phyloP scores from a whole-genome alignment of 2,113 vertebrate species.

The Athene noctua region DNA sequence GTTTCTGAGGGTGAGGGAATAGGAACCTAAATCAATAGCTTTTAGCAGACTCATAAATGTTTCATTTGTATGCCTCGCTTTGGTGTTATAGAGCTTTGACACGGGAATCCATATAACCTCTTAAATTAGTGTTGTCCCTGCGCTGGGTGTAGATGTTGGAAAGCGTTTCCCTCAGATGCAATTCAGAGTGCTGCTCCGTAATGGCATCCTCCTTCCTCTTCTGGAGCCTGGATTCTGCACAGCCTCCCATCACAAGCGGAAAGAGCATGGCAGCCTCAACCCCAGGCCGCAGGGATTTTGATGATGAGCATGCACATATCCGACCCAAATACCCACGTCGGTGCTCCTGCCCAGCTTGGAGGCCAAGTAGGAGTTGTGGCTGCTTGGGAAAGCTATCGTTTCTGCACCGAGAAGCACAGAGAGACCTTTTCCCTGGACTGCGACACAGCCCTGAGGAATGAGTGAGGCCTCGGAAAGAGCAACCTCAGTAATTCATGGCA shows the following conservation, averaged over 20 bases:
- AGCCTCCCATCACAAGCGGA: not conserved
- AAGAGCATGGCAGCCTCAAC: not conserved
- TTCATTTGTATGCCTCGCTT: not conserved
- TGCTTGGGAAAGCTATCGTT: not conserved
- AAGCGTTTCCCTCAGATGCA: not conserved
- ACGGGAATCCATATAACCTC: not conserved
- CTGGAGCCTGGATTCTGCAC: not conserved
- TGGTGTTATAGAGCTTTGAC: not conserved
- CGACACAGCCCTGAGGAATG: not conserved
- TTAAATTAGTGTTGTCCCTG: not conserved
- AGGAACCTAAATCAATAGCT: slow-evolving; percentile 44
- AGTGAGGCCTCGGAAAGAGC: not conserved
- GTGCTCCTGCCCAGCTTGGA: rapidly evolving
- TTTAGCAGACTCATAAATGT: slow-evolving; percentile 40
- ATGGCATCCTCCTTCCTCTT: not conserved
- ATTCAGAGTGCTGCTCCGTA: not conserved
- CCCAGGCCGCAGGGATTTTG: not conserved
- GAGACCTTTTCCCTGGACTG: not conserved
- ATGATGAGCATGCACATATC: not conserved
- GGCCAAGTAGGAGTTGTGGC: not conserved
- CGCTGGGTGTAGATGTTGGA: not conserved
- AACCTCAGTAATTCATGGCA: not conserved
- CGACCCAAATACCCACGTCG: rapidly evolving
- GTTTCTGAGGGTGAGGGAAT: not conserved
- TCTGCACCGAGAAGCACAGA: not conserved